These are phyloP conservation scores for Drosophila sturtevanti DNA, from an alignment of 1,140 invertebrate species.

Conservation along the genomic window DNA sequence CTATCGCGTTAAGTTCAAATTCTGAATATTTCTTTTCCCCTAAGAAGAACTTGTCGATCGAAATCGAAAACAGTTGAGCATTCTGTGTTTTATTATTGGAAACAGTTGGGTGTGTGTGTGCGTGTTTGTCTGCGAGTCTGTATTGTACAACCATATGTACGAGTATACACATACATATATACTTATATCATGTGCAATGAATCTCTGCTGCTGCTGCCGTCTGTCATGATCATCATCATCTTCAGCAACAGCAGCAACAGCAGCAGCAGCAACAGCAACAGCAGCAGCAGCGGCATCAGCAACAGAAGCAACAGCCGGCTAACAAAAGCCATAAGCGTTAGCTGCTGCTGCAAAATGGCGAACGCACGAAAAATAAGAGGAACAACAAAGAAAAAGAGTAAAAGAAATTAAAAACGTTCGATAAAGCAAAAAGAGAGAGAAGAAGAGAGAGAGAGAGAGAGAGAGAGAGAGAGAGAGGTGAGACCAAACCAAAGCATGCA, in stretches of 20 bases:
- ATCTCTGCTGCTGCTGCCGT: neutral
- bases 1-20: too few relatives aligned
- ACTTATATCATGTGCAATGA: slow-evolving; percentile 6
- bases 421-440: slow-evolving; percentile 40
- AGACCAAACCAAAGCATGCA: slow-evolving; percentile 10
- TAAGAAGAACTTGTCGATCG: neutral
- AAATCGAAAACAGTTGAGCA: neutral
- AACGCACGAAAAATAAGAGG: neutral
- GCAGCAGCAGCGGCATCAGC: neutral
- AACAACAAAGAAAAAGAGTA: slow-evolving; percentile 19
- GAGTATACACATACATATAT: slow-evolving; percentile 8
- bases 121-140: too few relatives aligned
- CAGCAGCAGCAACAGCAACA: neutral
- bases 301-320: slow-evolving; percentile 5
- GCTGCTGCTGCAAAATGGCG: slow-evolving; percentile 16
- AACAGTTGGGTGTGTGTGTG: neutral
- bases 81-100: slow-evolving; percentile 16
- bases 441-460: neutral
- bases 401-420: slow-evolving; percentile 34
- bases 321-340: slow-evolving; percentile 19
- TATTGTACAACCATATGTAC: neutral
- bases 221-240: neutral
- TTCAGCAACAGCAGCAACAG: neutral
- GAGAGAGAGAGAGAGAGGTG: neutral
- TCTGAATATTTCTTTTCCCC: neutral